phyloP scores from a whole-genome alignment of 2,888 invertebrate genomes.

The Bedellia somnulentella region DNA sequence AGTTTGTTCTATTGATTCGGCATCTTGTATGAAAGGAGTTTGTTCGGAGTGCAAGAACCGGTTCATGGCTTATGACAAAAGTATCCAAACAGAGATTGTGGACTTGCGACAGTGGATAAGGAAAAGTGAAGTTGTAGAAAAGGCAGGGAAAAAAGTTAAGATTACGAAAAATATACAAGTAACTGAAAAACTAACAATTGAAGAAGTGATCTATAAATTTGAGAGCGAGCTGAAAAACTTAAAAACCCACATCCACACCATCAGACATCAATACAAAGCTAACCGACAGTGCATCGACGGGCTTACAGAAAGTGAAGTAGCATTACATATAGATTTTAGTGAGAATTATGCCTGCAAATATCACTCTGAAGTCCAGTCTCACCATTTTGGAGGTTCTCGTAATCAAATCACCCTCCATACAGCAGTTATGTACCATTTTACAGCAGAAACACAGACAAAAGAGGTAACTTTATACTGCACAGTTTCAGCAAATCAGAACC shows the following conservation, averaged over 20 bases:
- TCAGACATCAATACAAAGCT: slow-evolving; percentile 1
- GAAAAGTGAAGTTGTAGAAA: no score
- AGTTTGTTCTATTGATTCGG: no score
- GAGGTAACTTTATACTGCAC: slow-evolving; percentile 2
- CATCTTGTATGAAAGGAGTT: no score
- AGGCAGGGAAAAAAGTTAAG: no score
- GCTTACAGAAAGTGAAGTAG: no score
- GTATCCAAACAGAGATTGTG: no score
- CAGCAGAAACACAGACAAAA: background rate
- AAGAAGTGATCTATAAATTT: slow-evolving; percentile 1
- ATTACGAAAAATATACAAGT: slow-evolving; percentile 1
- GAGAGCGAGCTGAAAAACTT: slow-evolving; percentile 1
- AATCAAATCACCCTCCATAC: slow-evolving; percentile 10
- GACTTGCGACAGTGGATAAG: no score
- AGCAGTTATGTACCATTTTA: slow-evolving; percentile 10
- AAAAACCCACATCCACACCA: background rate
- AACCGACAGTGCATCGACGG: slow-evolving; percentile 1
- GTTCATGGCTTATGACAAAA: no score
- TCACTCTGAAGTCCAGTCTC: slow-evolving; percentile 11
- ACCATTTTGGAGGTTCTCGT: slow-evolving; percentile 13
- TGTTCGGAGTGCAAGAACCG: no score
- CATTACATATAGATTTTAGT: slow-evolving; percentile 10
- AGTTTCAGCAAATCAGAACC: slow-evolving; percentile 3
- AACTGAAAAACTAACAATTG: slow-evolving; percentile 1
- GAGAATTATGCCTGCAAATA: slow-evolving; percentile 11